Conservation (phyloP, 2,113 vertebrate genomes). For the Syngnathus floridae region DNA sequence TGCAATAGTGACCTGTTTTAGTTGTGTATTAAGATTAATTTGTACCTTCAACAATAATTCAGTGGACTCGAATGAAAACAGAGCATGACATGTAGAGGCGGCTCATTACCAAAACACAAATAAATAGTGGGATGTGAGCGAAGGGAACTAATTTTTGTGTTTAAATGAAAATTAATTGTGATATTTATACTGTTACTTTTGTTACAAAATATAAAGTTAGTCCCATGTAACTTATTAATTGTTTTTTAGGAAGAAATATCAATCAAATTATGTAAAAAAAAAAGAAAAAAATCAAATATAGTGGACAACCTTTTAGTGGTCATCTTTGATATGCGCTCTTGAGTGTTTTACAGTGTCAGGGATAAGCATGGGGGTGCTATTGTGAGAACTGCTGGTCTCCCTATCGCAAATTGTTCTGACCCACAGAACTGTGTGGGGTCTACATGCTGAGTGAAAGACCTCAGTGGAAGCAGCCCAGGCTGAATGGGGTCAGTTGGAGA, state of each 20-base stretch:
- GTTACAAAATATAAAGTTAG: no score
- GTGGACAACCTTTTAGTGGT: not conserved
- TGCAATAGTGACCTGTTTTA: not conserved
- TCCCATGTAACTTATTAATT: no score
- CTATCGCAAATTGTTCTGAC: slow-evolving; percentile 54
- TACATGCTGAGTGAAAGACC: slow-evolving; percentile 49
- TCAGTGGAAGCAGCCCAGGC: slow-evolving; percentile 34
- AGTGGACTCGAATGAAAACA: not conserved
- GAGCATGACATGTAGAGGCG: not conserved
- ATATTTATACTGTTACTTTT: not conserved
- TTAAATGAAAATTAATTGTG: not conserved
- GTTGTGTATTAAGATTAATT: not conserved
- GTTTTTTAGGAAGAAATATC: no score
- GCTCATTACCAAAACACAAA: not conserved
- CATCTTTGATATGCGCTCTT: not conserved
- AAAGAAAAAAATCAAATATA: no score
- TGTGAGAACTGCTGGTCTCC: slow-evolving; percentile 24
- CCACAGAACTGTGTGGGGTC: slow-evolving; percentile 58
- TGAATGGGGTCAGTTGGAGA: slow-evolving; percentile 38
- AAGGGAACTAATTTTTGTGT: not conserved
- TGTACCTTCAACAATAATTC: not conserved
- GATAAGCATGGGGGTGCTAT: slow-evolving; percentile 8
- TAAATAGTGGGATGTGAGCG: not conserved
- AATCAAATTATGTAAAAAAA: no score
- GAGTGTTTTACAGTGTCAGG: not conserved